Evolutionary conservation across 2,888 invertebrate genomes (phyloP), one percentile per base, ranked within the genome.

Genomic region (Phyllotreta striolata): DNA sequence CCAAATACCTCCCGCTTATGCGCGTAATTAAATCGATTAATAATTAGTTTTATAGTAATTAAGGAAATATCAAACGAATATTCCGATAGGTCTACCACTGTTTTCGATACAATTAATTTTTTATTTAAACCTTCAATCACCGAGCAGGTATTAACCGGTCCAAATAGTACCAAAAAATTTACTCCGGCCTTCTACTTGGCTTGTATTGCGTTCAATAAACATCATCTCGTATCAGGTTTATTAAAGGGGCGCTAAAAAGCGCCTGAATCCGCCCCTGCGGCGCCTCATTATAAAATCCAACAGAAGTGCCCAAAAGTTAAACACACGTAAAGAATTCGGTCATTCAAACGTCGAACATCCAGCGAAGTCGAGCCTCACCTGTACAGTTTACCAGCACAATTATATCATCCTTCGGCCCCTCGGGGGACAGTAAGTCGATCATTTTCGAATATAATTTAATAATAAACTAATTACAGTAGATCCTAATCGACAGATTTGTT

Each of bases 401-500:
- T 37, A 35, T 35, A 51, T 14, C 35, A 51, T 35, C 8, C 12
- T 34, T 38, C 38, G 37, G 47, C 9, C 7, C n/a, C 14, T 47
- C 2, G 14, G 8, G 12, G 24, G 8, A 47, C 13, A n/a, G 5
- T 13, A 47, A 47, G 6, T 13, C 13, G 3, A 14, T 12, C 9
- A 46, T 46, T 10, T 46, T 46, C 2, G 38, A n/a, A n/a, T n/a
- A n/a, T n/a, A n/a, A n/a, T n/a, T 52, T 35, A 34, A 51, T 51
- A 35, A 3, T 34, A 51, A 55, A 47, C 9, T 37, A 43, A 57
- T 49, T 51, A 7, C 38, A 62, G 1, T 43, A 7, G 5, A 56
- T 41, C 35, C 43, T 69, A 69, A 6, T 63, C 64, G 40, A 69
- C 64, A 46, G 67, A 65, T 63, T 74, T 75, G n/a, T 74, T 69